Percentiles rank a stretch among this genome's conserved stretches.
Evolutionary conservation across 2,888 invertebrate species (phyloP).

Genomic region (Clusia tigrina): DNA sequence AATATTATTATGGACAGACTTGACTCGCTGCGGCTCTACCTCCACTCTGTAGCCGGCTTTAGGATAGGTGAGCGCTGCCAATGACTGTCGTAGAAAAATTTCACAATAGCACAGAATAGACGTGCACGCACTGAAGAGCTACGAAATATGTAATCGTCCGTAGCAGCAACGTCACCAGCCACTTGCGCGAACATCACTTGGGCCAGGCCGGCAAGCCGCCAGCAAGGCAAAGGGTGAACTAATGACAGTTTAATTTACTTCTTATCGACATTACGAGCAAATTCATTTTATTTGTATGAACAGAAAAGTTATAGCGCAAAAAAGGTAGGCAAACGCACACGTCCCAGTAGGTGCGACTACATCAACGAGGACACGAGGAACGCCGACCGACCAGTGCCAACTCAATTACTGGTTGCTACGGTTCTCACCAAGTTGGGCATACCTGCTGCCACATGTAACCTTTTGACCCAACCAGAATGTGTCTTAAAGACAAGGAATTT

Average conservation of each 20-base stretch:
- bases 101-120: neutral
- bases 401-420: too few species aligned
- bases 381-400: constrained; percentile 5
- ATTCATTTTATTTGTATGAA: constrained; percentile 13
- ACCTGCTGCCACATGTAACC: neutral
- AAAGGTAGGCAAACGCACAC: too few species aligned
- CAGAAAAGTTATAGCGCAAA: too few species aligned
- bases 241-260: constrained; percentile 64
- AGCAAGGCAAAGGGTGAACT: constrained; percentile 54
- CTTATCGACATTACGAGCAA: constrained; percentile 46
- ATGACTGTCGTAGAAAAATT: constrained; percentile 5
- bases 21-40: neutral
- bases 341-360: too few species aligned
- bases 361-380: too few species aligned
- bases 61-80: too few species aligned
- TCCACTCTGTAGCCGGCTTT: too few species aligned
- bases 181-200: constrained; percentile 50
- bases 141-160: neutral
- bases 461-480: neutral
- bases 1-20: neutral
- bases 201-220: constrained; percentile 37
- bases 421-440: too few species aligned
- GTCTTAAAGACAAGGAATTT: neutral
- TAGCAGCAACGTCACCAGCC: too few species aligned
- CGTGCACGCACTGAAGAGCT: neutral